phyloP scores from a whole-genome alignment of 1,140 invertebrate genomes.

The Frieseomelitta varia region DNA sequence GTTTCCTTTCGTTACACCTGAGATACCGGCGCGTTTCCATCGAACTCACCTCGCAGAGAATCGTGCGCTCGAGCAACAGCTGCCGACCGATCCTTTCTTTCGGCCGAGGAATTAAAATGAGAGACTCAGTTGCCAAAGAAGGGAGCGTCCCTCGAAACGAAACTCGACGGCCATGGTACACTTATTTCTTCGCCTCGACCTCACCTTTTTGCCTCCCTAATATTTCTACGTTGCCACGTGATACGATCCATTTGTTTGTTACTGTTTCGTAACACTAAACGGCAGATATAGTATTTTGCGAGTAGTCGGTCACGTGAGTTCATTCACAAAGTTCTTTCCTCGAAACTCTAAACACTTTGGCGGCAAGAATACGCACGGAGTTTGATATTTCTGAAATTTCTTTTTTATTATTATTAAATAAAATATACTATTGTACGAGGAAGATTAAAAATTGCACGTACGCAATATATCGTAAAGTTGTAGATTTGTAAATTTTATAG shows the following conservation, averaged over 20 bases:
- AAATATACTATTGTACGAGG: too few relatives aligned
- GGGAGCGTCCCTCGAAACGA: slow-evolving; percentile 69
- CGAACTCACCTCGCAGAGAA: slow-evolving; percentile 18
- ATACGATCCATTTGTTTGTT: background rate
- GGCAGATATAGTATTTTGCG: background rate
- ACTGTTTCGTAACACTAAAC: background rate
- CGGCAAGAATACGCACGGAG: background rate
- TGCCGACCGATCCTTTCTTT: slow-evolving; percentile 62
- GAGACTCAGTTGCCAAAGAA: slow-evolving; percentile 68
- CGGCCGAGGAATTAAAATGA: slow-evolving; percentile 71
- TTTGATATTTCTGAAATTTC: background rate
- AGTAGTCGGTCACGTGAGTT: background rate
- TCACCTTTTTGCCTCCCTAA: slow-evolving; percentile 19
- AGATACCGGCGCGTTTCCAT: slow-evolving; percentile 10
- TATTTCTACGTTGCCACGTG: slow-evolving; percentile 28
- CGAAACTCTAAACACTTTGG: background rate
- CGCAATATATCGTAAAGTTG: too few relatives aligned
- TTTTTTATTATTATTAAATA: too few relatives aligned
- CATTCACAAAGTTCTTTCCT: background rate
- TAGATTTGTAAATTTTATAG: too few relatives aligned
- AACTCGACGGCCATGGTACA: slow-evolving; percentile 78
- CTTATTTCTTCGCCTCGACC: slow-evolving; percentile 68
- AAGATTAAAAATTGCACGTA: background rate
- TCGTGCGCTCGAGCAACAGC: slow-evolving; percentile 62
- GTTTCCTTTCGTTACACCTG: slow-evolving; percentile 27